These are phyloP conservation scores for Scotopteryx bipunctaria DNA, from an alignment of 2,888 invertebrate species.

Conservation along the genomic window DNA sequence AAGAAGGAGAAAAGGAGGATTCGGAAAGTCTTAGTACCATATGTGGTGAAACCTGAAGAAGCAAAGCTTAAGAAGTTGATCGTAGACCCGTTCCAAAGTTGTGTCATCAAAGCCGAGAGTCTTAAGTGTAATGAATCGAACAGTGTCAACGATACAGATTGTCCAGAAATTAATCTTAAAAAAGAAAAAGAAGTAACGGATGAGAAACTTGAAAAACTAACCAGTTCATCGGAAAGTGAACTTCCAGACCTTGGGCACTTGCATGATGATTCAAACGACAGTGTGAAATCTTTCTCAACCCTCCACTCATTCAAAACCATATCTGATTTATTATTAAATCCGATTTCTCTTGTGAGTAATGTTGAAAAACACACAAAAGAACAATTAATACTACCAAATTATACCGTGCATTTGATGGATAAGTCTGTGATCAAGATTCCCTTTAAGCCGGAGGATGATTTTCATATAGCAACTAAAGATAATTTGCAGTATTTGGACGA, in stretches of 20 bases:
- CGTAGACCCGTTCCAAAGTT: background rate
- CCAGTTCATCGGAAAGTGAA: background rate
- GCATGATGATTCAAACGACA: slow-evolving; percentile 55
- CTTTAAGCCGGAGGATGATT: slow-evolving; percentile 50
- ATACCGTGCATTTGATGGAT: slow-evolving; percentile 36
- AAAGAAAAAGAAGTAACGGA: too few relatives aligned
- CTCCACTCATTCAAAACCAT: slow-evolving; percentile 35
- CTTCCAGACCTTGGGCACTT: slow-evolving; percentile 32
- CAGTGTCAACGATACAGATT: background rate
- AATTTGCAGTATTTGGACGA: slow-evolving; percentile 38
- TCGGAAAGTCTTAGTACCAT: slow-evolving; percentile 48
- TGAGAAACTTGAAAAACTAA: too few relatives aligned
- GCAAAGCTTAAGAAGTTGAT: slow-evolving; percentile 2
- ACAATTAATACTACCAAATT: background rate
- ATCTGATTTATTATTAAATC: slow-evolving; percentile 40
- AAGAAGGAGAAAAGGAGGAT: too few relatives aligned
- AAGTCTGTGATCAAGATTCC: slow-evolving; percentile 41
- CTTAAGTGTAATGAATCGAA: background rate
- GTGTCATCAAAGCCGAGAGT: background rate
- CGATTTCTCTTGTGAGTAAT: slow-evolving; percentile 33
- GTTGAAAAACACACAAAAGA: slow-evolving; percentile 24
- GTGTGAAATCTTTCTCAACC: slow-evolving; percentile 48
- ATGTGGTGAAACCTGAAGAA: slow-evolving; percentile 45
- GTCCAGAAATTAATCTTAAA: background rate
- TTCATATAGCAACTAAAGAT: slow-evolving; percentile 53